Conservation (phyloP, 2,888 invertebrate genomes). For the Coremacera marginata region DNA sequence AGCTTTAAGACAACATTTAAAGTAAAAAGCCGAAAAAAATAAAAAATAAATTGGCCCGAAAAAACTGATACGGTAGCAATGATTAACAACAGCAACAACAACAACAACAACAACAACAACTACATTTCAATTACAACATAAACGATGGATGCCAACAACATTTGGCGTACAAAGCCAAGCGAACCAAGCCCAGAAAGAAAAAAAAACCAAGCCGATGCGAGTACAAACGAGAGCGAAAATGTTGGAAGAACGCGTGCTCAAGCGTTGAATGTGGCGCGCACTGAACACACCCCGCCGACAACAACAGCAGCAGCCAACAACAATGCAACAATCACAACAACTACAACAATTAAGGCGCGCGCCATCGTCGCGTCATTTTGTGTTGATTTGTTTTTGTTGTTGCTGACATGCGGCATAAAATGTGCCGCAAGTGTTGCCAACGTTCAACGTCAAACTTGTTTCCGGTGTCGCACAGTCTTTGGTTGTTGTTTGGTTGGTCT, state of each 20-base stretch:
- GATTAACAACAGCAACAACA: constrained; percentile 3
- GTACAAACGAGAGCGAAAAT: neutral
- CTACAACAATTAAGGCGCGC: constrained; percentile 33
- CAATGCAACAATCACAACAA: constrained; percentile 43
- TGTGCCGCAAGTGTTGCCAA: constrained; percentile 29
- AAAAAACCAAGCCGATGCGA: neutral
- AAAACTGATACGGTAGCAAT: constrained; percentile 3
- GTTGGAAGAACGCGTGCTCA: neutral
- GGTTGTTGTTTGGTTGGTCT: neutral
- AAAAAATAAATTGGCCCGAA: neutral
- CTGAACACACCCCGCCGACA: constrained; percentile 5
- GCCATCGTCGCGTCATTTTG: constrained; percentile 10
- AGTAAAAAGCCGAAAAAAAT: neutral
- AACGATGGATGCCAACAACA: constrained; percentile 13
- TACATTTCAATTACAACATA: constrained; percentile 32
- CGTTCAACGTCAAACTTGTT: constrained; percentile 31
- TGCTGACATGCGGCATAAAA: constrained; percentile 14
- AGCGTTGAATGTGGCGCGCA: neutral
- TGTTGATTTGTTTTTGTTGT: neutral
- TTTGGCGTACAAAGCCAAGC: constrained; percentile 7
- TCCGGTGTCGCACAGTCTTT: constrained; percentile 29
- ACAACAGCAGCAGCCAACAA: neutral
- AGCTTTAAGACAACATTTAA: neutral
- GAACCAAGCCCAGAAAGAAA: neutral
- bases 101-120: constrained; percentile 8